Base-by-base conservation (phyloP, 2,888 invertebrate species). In the Lottia scabra region DNA sequence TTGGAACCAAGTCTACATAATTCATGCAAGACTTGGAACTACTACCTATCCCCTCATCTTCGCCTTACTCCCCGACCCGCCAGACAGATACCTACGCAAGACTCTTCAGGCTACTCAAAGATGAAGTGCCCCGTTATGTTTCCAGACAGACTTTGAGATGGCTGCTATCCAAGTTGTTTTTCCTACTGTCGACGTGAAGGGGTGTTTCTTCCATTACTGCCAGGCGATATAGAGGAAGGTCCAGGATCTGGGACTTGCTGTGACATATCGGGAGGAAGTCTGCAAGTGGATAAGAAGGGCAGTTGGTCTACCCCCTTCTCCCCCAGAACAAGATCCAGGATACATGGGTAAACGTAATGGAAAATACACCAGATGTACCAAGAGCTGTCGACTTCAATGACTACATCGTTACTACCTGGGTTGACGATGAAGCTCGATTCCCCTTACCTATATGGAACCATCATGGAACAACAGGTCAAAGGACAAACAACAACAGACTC, bases 381-480 rank as follows among this genome's bases (percentile, higher is more conserved):
- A 68, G 15, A 16, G 38, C n/a, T n/a, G n/a, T n/a, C n/a, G n/a
- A n/a, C n/a, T n/a, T n/a, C 27, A 30, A 62, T 44, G n/a, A 27
- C 30, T 56, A 68, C 48, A 3, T 19, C 43, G 5, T 10, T 16
- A 19, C 62, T 71, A 38, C 65, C 71, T 15, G 71, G 62, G 43
- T 66, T 65, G 23, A 66, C 46, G 10, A 71, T 43, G 16, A 62
- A n/a, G n/a, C 23, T 19, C 38, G 65, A 30, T 13, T 16, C 16
- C 26, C 56, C 30, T 23, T 30, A 10, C 6, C 16, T 27, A 6
- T 65, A 19, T 66, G 66, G 71, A 71, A 71, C 66, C 71, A 71
- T 62, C 30, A 45, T 38, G 30, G 26, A 44, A 69, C 69, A 19
- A 13, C 16, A 30, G 63, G 2, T 1, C 27, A 6, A 63, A 64